Base-by-base conservation (phyloP, 2,797 vertebrate genomes). In the Pseudocheirus occidentalis region DNA sequence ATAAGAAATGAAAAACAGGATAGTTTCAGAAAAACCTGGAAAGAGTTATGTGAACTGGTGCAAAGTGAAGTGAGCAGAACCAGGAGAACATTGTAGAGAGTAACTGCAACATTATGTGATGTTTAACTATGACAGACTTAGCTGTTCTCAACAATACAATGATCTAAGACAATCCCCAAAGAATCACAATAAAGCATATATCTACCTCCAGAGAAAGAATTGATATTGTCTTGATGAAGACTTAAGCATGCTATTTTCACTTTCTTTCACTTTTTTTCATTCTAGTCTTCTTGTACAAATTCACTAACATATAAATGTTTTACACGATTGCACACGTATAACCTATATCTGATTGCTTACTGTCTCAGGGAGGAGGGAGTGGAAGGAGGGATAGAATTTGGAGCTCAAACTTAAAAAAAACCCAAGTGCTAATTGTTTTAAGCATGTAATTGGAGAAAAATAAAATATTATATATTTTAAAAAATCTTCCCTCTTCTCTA, bases 401-500 rank as follows among this genome's bases (percentile, higher is more conserved):
- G 66, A 81, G 46, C 66, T 81, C n/a, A 81, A 81, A 81, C 18
- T 66, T n/a, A n/a, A 66, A 56, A 56, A 66, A 56, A 56, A 56
- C 16, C 55, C 56, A 28, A 58, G 24, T 9, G n/a, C 24, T 46
- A 81, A 81, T 24, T 40, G n/a, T 46, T 81, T 81, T 40, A 81
- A 81, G 40, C 18, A 40, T 81, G 18, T 81, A 81, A 81, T 81
- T 81, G 66, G 18, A 2, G 66, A 24, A 46, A 81, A 81, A 24
- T 3, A 81, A 46, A 81, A 46, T 24, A 24, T 46, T 24, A 24
- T 46, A 24, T 46, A 46, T 73, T 81, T 57, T 90, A 57, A 91
- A 94, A 96, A 91, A 91, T 92, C 92, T 89, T n/a, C 94, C 57
- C 87, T 95, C 73, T 87, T 50, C 18, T 87, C 21, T 3, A 27